phyloP scores from a whole-genome alignment of 1,140 invertebrate genomes.

The Paralvinella palmiformis region DNA sequence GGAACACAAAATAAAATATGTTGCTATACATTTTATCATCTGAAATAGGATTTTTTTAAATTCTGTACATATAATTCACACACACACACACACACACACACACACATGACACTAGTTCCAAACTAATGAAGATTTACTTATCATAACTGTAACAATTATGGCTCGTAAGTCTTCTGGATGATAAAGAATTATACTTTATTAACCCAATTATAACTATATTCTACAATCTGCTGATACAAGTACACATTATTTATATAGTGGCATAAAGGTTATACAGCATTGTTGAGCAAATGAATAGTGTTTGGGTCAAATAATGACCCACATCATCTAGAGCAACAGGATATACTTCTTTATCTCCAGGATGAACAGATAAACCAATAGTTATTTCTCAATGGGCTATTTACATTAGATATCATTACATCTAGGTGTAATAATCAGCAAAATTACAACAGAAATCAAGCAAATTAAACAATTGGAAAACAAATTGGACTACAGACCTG shows the following conservation, averaged over 20 bases:
- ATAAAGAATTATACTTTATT: too few species aligned
- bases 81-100: too few species aligned
- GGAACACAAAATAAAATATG: background rate
- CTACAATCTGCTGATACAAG: too few species aligned
- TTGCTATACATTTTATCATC: background rate
- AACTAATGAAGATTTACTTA: too few species aligned
- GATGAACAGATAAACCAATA: background rate
- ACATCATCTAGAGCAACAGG: background rate
- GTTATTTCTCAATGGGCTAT: background rate
- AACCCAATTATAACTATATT: too few species aligned
- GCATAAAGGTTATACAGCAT: too few species aligned
- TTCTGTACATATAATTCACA: too few species aligned
- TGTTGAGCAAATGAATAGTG: too few species aligned
- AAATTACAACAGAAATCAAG: background rate
- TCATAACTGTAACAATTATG: too few species aligned
- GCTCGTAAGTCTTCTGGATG: too few species aligned
- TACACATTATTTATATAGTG: too few species aligned
- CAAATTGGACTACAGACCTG: constrained; percentile 22
- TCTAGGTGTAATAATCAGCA: background rate
- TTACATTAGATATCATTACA: background rate
- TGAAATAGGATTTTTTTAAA: background rate
- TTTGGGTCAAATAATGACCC: background rate
- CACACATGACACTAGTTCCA: too few species aligned
- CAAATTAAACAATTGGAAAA: background rate
- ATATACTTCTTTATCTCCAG: background rate